phyloP scores from a whole-genome alignment of 2,888 invertebrate genomes.

The Dorcus parallelipipedus region DNA sequence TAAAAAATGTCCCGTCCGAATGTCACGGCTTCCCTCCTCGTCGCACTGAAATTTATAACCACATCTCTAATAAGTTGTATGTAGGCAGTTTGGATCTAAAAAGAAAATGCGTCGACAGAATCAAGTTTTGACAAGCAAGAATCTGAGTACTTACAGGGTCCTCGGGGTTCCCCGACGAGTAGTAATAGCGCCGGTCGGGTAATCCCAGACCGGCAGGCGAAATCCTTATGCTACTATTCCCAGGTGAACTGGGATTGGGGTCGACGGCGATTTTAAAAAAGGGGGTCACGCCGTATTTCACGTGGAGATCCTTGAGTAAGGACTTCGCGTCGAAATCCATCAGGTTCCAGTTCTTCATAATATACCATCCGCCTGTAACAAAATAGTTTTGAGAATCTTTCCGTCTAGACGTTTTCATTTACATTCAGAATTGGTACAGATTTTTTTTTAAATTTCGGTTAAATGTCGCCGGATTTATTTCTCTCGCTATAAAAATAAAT shows the following conservation, averaged over 20 bases:
- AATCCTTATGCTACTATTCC: conserved; percentile 52
- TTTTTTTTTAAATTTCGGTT: too few species aligned
- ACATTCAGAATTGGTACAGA: too few species aligned
- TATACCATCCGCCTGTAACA: conserved; percentile 53
- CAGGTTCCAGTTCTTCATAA: conserved; percentile 47
- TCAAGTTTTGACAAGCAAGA: neutral
- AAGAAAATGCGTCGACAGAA: conserved; percentile 4
- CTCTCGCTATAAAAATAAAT: too few species aligned
- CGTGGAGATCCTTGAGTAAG: conserved; percentile 48
- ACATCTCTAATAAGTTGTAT: conserved; percentile 52
- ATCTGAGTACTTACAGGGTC: conserved; percentile 42
- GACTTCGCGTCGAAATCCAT: conserved; percentile 46
- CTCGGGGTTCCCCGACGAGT: conserved; percentile 35
- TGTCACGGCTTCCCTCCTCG: conserved; percentile 47
- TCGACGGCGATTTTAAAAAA: conserved; percentile 54
- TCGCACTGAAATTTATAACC: conserved; percentile 49
- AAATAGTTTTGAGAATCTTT: neutral
- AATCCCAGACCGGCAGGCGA: conserved; percentile 55
- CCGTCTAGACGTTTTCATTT: too few species aligned
- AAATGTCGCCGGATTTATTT: too few species aligned
- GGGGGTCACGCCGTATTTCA: conserved; percentile 51
- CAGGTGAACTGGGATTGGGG: conserved; percentile 50
- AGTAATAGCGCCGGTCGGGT: conserved; percentile 54
- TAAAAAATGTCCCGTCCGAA: conserved; percentile 54
- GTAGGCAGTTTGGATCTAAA: conserved; percentile 51